These are phyloP conservation scores for Tychaedon coryphoeus DNA, from an alignment of 2,113 vertebrate species.

Conservation along the genomic window DNA sequence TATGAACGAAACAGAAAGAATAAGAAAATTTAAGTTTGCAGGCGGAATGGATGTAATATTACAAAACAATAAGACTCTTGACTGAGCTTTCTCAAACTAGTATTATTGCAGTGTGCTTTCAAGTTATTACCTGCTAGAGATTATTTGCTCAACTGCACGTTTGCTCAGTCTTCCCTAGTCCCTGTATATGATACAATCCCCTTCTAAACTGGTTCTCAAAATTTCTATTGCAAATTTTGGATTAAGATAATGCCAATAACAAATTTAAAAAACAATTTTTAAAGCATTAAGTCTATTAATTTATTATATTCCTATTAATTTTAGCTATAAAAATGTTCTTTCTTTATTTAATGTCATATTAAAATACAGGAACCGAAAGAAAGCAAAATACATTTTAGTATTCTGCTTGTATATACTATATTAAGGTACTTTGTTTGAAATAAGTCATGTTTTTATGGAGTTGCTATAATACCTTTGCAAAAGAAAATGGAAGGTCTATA, in stretches of 20 bases:
- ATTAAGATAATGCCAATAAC: neutral
- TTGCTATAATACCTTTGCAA: neutral
- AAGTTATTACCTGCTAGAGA: neutral
- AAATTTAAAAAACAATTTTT: neutral
- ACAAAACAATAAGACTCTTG: neutral
- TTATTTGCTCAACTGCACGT: neutral
- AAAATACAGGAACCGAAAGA: constrained; percentile 3
- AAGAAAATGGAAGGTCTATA: neutral
- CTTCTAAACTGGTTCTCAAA: neutral
- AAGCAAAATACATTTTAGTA: neutral
- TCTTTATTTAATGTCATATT: neutral
- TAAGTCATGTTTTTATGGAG: neutral
- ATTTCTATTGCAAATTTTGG: neutral
- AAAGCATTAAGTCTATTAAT: neutral
- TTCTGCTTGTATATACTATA: neutral
- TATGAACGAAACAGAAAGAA: neutral
- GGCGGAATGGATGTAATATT: neutral
- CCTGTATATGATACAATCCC: neutral
- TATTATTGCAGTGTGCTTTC: neutral
- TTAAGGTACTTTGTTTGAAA: neutral
- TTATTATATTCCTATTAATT: neutral
- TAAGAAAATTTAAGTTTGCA: neutral
- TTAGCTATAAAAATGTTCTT: neutral
- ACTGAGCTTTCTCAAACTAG: neutral
- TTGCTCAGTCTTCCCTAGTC: neutral